Percentiles rank a stretch among this genome's conserved stretches.
Evolutionary conservation across 2,888 invertebrate genomes (phyloP).

Genomic region (Metallyticus violacea): DNA sequence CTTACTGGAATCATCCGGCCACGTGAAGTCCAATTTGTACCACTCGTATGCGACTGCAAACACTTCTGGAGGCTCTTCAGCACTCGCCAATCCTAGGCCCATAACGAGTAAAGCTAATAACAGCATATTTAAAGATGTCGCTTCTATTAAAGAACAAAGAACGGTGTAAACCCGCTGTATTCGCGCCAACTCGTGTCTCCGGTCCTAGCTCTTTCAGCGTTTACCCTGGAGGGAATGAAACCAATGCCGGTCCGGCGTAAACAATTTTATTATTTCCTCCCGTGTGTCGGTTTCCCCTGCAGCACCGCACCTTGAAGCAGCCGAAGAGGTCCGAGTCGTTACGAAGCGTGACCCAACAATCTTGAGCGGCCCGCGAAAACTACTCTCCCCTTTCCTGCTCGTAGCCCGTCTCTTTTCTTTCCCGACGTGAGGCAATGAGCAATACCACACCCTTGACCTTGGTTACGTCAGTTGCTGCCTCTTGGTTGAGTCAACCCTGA

Average conservation of each 20-base stretch:
- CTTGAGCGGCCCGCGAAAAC: neutral
- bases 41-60: constrained; percentile 72
- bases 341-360: neutral
- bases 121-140: too few species aligned
- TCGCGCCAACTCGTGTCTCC: constrained; percentile 33
- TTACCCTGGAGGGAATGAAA: neutral
- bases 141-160: neutral
- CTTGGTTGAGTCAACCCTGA: neutral
- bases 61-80: constrained; percentile 41
- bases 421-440: neutral
- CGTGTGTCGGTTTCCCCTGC: neutral
- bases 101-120: neutral
- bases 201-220: constrained; percentile 24
- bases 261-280: neutral
- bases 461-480: neutral
- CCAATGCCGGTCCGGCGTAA: neutral
- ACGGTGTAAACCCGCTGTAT: neutral
- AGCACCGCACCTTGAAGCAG: neutral
- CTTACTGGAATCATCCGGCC: constrained; percentile 58
- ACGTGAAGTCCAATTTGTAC: constrained; percentile 67
- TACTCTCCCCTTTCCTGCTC: neutral
- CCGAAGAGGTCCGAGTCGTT: neutral
- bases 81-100: neutral
- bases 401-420: too few species aligned
- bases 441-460: neutral